Base-by-base conservation (phyloP, 2,888 invertebrate species). In the Trissonchulus sp. region DNA sequence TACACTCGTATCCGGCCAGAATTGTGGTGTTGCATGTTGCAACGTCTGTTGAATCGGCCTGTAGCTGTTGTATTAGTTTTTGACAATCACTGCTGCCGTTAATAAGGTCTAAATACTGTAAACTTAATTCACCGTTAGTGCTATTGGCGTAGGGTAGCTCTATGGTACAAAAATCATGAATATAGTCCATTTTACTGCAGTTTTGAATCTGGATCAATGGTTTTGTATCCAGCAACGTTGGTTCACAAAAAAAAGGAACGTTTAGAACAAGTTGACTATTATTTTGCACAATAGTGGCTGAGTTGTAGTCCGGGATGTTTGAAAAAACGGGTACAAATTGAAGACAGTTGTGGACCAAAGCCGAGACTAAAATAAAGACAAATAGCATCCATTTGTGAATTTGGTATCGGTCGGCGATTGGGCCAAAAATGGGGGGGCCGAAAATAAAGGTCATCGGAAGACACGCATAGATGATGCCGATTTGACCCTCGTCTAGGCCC, bases 381-480 rank as follows among this genome's bases (percentile, higher is more conserved):
- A n/a, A 31, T n/a, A 69, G 15, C n/a, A 69, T 23, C n/a, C 71
- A 34, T 28, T 37, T 34, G 37, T 69, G 71, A 3, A 69, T 69
- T 69, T 69, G 71, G n/a, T 36, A 35, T 69, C 37, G 34, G n/a
- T 69, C 71, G 8, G 71, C 71, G 2, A 69, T n/a, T 8, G 71
- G 71, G 28, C 71, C 71, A 36, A 69, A 69, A 31, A 69, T 35
- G 3, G n/a, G 36, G 36, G 71, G 71, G 3, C 71, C 71, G n/a
- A 69, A 34, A n/a, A 69, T 69, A 36, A 36, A 36, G 28, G 37
- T 8, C 3, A 36, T 2, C 2, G 71, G 71, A 34, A 69, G 34
- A 34, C 28, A 34, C 15, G 31, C 71, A 37, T 69, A 69, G 36
- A 69, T 69, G 34, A 69, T 69, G 23, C 71, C 71, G n/a, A 69